phyloP scores from a whole-genome alignment of 1,140 invertebrate species.

The Schlechtendalia chinensis region DNA sequence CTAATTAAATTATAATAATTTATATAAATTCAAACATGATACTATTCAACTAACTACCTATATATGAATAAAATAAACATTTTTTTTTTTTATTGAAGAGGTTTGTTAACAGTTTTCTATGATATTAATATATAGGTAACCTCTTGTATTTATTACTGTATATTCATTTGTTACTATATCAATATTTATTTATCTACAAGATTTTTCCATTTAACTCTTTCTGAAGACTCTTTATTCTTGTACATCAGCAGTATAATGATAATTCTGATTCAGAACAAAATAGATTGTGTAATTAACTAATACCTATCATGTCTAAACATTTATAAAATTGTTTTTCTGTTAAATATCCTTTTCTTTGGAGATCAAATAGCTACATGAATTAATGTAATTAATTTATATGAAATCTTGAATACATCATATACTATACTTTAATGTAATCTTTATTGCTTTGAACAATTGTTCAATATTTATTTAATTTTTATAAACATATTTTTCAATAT shows the following conservation, averaged over 20 bases:
- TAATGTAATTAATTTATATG: not conserved
- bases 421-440: too few species aligned
- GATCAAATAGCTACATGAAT: slow-evolving; percentile 1
- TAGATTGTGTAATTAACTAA: not conserved
- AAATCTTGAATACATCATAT: not conserved
- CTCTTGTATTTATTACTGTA: not conserved
- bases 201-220: not conserved
- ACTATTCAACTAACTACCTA: too few species aligned
- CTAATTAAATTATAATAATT: not conserved
- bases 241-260: not conserved
- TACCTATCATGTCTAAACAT: not conserved
- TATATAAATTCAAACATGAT: not conserved
- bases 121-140: not conserved
- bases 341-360: not conserved
- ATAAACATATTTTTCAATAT: not conserved
- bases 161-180: not conserved
- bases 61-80: too few species aligned
- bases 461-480: slow-evolving; percentile 5
- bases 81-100: too few species aligned
- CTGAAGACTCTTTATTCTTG: not conserved
- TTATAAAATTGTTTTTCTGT: not conserved
- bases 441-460: not conserved
- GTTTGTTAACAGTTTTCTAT: too few species aligned
- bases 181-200: slow-evolving; percentile 9
- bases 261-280: not conserved